A percentile compares a stretch with the other conserved stretches of the same genome.
Conservation (phyloP, 2,113 vertebrate genomes). For the Lampris incognitus region DNA sequence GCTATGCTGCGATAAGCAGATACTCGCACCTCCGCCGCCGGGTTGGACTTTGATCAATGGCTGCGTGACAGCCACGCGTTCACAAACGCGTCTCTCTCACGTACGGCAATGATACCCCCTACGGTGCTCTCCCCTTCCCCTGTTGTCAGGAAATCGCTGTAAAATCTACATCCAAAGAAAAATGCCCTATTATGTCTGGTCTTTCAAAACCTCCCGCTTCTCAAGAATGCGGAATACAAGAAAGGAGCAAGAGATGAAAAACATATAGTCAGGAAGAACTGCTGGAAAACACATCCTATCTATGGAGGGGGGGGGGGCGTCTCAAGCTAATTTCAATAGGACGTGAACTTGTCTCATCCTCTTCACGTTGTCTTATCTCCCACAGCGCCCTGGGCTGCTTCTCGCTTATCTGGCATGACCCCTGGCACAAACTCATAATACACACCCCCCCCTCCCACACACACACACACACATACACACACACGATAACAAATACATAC, state of each 20-base stretch:
- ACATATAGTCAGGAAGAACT: neutral
- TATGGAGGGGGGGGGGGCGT: conserved; percentile 14
- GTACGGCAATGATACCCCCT: conserved; percentile 15
- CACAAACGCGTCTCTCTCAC: conserved; percentile 11
- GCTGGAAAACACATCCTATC: conserved; percentile 25
- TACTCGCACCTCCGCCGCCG: conserved; percentile 51
- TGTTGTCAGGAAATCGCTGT: conserved; percentile 20
- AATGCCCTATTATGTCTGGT: conserved; percentile 31
- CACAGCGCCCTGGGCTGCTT: neutral
- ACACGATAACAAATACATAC: neutral
- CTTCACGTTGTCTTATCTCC: conserved; percentile 27
- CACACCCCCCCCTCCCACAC: neutral
- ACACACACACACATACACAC: conserved; percentile 1
- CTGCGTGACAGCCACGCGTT: conserved; percentile 29
- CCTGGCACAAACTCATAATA: conserved; percentile 7
- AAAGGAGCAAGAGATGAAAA: conserved; percentile 46
- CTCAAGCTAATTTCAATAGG: conserved; percentile 1
- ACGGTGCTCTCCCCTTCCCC: conserved; percentile 23
- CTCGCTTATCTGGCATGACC: conserved; percentile 16
- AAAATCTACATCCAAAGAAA: conserved; percentile 34
- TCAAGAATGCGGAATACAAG: conserved; percentile 34
- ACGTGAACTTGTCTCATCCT: neutral
- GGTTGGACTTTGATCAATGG: conserved; percentile 49
- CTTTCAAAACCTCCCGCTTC: conserved; percentile 35
- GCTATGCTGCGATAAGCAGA: conserved; percentile 59